These are phyloP conservation scores for Steatornis caripensis DNA, from an alignment of 2,113 vertebrate genomes.

Conservation along the genomic window DNA sequence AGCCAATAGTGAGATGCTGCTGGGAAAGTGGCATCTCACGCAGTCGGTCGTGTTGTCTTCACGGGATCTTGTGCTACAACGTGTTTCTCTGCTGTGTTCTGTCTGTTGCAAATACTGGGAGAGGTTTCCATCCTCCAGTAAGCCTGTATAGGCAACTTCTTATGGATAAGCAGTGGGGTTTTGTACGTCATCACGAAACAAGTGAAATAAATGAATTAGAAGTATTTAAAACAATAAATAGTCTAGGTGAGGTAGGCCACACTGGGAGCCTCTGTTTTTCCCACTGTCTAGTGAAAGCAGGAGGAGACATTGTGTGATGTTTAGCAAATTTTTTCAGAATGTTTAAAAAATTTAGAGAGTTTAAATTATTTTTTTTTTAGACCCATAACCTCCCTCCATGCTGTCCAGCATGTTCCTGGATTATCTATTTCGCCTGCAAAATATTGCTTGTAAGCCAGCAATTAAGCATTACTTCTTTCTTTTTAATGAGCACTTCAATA, in stretches of 20 bases:
- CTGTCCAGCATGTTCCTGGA: not conserved
- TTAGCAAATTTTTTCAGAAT: not conserved
- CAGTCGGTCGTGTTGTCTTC: fast-evolving
- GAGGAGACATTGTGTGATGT: fast-evolving
- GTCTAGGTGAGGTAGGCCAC: not conserved
- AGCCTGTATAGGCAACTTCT: not conserved
- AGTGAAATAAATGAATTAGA: not conserved
- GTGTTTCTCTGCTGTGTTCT: not conserved
- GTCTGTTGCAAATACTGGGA: not conserved
- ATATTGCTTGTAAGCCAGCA: not conserved
- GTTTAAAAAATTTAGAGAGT: not conserved
- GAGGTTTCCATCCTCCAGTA: not conserved
- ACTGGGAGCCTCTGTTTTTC: not conserved
- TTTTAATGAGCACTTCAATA: not conserved
- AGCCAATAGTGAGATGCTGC: not conserved
- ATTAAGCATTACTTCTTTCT: not conserved
- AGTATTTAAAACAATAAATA: not conserved
- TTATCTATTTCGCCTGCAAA: not conserved
- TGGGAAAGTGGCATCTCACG: not conserved
- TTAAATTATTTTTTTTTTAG: not conserved
- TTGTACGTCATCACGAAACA: not conserved
- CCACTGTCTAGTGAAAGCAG: not conserved
- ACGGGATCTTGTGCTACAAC: not conserved
- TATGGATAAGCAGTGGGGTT: not conserved
- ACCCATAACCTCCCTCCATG: fast-evolving